A percentile compares a stretch with the other conserved stretches of the same genome.
Evolutionary conservation across 2,888 invertebrate genomes (phyloP).

Genomic region (Anorthoa munda): DNA sequence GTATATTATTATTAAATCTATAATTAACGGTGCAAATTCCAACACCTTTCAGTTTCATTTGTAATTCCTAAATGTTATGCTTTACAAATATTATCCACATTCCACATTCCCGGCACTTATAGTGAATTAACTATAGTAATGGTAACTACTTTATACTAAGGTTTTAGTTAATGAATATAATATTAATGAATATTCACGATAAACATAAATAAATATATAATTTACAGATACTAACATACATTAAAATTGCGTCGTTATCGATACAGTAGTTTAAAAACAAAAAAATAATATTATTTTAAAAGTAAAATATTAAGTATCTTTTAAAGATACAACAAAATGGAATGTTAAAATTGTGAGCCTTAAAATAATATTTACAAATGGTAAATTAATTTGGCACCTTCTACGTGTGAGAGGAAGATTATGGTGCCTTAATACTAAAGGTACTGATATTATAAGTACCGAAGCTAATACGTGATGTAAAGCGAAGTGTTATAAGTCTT

Average conservation of each 20-base stretch:
- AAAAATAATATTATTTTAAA: conserved; percentile 20
- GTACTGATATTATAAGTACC: conserved; percentile 63
- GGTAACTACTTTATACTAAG: conserved; percentile 76
- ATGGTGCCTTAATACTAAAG: conserved; percentile 67
- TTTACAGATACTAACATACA: conserved; percentile 38
- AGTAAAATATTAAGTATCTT: conserved; percentile 37
- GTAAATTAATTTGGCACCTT: conserved; percentile 71
- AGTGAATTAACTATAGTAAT: conserved; percentile 67
- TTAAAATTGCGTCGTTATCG: conserved; percentile 13
- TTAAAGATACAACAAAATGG: conserved; percentile 60
- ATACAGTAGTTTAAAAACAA: conserved; percentile 19
- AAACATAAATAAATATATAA: conserved; percentile 50
- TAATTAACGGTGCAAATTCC: conserved; percentile 44
- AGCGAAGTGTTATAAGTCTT: conserved; percentile 69
- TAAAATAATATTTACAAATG: conserved; percentile 71
- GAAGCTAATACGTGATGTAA: conserved; percentile 65
- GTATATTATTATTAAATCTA: conserved; percentile 1
- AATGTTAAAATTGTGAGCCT: conserved; percentile 66
- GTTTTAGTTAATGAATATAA: conserved; percentile 60
- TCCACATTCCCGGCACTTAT: conserved; percentile 89
- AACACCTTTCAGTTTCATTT: conserved; percentile 45
- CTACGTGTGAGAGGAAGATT: conserved; percentile 62
- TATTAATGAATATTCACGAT: conserved; percentile 50
- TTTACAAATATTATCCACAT: conserved; percentile 76
- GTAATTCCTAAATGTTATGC: conserved; percentile 51